Evolutionary conservation across 2,113 vertebrate genomes (phyloP).

Genomic region (Microtus montanus): DNA sequence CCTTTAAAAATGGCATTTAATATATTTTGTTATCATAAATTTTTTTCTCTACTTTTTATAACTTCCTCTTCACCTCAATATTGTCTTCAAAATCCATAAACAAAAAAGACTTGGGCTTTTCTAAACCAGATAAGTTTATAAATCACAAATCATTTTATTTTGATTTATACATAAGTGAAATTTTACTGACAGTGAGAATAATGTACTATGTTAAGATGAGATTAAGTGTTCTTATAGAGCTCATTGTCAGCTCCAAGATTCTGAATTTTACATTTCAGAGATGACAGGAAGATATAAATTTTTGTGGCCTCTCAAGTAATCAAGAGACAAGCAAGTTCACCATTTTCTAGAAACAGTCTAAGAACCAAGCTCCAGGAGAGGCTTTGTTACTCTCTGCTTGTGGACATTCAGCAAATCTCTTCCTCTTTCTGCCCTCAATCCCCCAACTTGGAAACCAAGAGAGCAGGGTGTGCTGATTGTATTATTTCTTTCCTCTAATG

Average conservation of each 20-base stretch:
- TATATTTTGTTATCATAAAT: conserved; percentile 5
- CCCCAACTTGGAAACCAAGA: conserved; percentile 33
- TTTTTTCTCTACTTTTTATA: neutral
- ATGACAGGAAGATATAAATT: neutral
- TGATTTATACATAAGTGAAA: conserved; percentile 40
- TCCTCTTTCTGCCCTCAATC: conserved; percentile 28
- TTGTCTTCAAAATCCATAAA: neutral
- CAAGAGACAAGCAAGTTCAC: neutral
- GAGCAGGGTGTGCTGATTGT: neutral
- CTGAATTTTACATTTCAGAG: neutral
- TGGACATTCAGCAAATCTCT: neutral
- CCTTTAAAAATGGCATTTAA: conserved; percentile 38
- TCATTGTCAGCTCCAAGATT: neutral
- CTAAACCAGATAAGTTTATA: conserved; percentile 8
- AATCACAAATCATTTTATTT: conserved; percentile 3
- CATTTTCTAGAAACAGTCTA: neutral
- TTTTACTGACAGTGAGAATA: conserved; percentile 16
- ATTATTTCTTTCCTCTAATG: conserved; percentile 3
- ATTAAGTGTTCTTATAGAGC: neutral
- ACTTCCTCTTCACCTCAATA: neutral
- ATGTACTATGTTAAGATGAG: neutral
- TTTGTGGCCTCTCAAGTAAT: neutral
- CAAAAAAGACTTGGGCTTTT: conserved; percentile 1
- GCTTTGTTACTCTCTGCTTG: neutral
- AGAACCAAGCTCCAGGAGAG: conserved; percentile 23